These are phyloP conservation scores for Serinus canaria DNA, from an alignment of 2,113 vertebrate species.

Conservation along the genomic window DNA sequence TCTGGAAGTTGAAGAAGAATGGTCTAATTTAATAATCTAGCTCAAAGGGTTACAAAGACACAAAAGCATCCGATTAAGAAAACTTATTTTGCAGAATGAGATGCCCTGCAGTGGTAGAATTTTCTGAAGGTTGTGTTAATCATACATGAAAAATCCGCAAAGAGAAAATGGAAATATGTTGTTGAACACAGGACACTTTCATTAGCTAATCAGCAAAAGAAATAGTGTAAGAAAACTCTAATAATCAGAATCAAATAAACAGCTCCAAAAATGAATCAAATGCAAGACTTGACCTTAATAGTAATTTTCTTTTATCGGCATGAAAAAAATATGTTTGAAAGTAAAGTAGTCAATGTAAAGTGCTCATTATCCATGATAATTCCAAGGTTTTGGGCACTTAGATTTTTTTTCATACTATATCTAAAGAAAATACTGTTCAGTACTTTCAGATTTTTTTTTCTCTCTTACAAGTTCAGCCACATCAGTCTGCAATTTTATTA, in stretches of 20 bases:
- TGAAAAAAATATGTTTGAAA: background rate
- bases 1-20: constrained; percentile 13
- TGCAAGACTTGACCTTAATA: background rate
- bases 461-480: background rate
- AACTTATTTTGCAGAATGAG: constrained; percentile 14
- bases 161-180: background rate
- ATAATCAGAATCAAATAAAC: background rate
- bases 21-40: constrained; percentile 34
- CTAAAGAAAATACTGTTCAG: background rate
- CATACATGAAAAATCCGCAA: background rate
- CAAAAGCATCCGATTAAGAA: background rate
- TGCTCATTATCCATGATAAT: background rate
- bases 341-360: background rate
- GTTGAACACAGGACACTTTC: background rate
- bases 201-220: background rate
- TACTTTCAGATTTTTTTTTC: background rate
- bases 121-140: constrained; percentile 11
- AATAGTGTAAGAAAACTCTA: background rate
- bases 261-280: background rate
- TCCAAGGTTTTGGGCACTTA: background rate
- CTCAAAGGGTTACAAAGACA: background rate
- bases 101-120: background rate
- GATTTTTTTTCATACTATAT: background rate
- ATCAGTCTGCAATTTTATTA: background rate
- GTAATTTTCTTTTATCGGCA: background rate